Base-by-base conservation (phyloP, 2,888 invertebrate genomes). In the Sepioteuthis lessoniana region DNA sequence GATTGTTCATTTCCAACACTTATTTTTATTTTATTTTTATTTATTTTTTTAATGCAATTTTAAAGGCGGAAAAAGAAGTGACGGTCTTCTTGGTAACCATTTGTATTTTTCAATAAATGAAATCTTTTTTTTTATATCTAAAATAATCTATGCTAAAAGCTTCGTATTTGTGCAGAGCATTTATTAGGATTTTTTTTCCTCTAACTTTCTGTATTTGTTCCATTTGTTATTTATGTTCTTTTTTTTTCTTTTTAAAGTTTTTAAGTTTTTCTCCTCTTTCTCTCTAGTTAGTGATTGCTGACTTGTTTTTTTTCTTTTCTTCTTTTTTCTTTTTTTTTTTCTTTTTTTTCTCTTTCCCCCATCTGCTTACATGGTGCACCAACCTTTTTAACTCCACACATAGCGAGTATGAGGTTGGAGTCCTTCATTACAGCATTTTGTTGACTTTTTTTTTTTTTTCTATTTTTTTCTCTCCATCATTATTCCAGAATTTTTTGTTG, bases 321-420 rank as follows among this genome's bases (percentile, higher is more conserved):
- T 13, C 38, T n/a, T 28, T 31, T 21, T 90, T 50, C 47, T 46
- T 35, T 92, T 42, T 46, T n/a, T 92, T 92, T 93, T n/a, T 21
- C 35, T 28, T 31, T 21, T 90, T 31, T 90, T 90, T 37, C 91
- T 37, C 13, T 28, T 13, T 13, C 46, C 46, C 19, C 35, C 42
- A n/a, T 31, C 46, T 46, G 31, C 38, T 38, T 76, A 76, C n/a
- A 76, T 76, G 76, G 76, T 76, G 76, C 76, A 76, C n/a, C 76
- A 76, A 76, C 76, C 76, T 76, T 76, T 76, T n/a, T n/a, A 76
- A n/a, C n/a, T n/a, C 8, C 16, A n/a, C n/a, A 76, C 16, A 19
- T 35, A 76, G n/a, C n/a, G 76, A 76, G 76, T 76, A 76, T 76
- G n/a, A 76, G 76, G 76, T 76, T 76, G 76, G 76, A 76, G n/a